Conservation (phyloP, 2,888 invertebrate genomes). For the Brenthis ino region DNA sequence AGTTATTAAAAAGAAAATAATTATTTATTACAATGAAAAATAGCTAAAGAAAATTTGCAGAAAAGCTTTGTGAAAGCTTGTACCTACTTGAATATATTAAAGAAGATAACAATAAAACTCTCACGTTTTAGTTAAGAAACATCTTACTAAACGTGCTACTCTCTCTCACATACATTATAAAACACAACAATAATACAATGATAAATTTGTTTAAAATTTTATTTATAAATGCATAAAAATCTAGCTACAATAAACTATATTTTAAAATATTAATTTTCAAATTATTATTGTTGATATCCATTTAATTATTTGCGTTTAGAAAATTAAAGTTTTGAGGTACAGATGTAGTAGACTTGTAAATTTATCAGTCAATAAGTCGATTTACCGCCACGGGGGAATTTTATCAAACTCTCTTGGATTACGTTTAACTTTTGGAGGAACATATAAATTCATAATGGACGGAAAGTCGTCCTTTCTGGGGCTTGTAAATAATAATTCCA, state of each 20-base stretch:
- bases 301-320: no score
- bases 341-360: no score
- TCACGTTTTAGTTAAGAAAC: conserved; percentile 47
- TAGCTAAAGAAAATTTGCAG: conserved; percentile 11
- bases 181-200: background rate
- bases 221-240: conserved; percentile 23
- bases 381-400: conserved; percentile 37
- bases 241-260: conserved; percentile 7
- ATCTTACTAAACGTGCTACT: conserved; percentile 25
- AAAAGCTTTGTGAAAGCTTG: conserved; percentile 33
- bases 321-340: no score
- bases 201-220: conserved; percentile 8
- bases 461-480: conserved; percentile 44
- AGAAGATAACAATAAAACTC: conserved; percentile 44
- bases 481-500: conserved; percentile 52
- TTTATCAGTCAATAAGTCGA: background rate
- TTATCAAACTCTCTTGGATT: conserved; percentile 5
- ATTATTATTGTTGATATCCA: background rate
- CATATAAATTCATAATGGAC: conserved; percentile 47
- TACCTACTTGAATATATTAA: conserved; percentile 41
- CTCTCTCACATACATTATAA: conserved; percentile 26
- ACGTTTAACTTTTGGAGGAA: conserved; percentile 14
- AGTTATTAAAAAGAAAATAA: no score
- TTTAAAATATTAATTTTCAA: background rate
- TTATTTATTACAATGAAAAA: no score